phyloP scores from a whole-genome alignment of 2,888 invertebrate genomes.

The Trachelus iudaicus region DNA sequence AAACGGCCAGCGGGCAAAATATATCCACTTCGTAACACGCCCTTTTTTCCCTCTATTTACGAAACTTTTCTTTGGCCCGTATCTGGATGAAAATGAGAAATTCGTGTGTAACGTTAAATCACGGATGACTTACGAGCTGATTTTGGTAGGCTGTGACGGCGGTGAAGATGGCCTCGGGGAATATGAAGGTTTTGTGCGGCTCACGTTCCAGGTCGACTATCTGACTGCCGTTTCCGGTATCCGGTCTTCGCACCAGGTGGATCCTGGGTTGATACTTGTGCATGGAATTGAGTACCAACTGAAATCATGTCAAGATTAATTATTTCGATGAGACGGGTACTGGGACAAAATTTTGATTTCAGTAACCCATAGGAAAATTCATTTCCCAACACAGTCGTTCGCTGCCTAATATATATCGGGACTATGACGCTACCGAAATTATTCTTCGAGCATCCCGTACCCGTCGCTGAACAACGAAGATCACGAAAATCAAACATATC shows the following conservation, averaged over 20 bases:
- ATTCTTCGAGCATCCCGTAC: background rate
- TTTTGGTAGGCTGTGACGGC: slow-evolving; percentile 91
- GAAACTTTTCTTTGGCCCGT: background rate
- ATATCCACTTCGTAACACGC: background rate
- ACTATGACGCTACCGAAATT: background rate
- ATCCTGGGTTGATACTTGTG: slow-evolving; percentile 87
- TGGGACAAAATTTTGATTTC: background rate
- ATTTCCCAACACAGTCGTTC: too few relatives aligned
- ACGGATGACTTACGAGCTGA: slow-evolving; percentile 76
- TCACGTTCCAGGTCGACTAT: slow-evolving; percentile 77
- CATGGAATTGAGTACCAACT: slow-evolving; percentile 88
- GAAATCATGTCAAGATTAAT: slow-evolving; percentile 49
- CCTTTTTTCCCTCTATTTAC: background rate
- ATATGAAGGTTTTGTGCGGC: slow-evolving; percentile 81
- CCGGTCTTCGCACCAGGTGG: slow-evolving; percentile 78
- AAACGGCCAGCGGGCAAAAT: too few relatives aligned
- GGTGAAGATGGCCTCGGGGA: slow-evolving; percentile 85
- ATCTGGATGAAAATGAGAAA: background rate
- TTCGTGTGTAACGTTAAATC: background rate
- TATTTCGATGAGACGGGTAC: background rate
- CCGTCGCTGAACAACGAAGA: background rate
- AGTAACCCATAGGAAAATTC: background rate
- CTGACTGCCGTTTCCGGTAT: slow-evolving; percentile 70
- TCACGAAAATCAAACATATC: background rate
- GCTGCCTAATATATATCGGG: background rate